A percentile compares a stretch with the other conserved stretches of the same genome.
phyloP scores from a whole-genome alignment of 2,113 vertebrate species.

The Varanus komodoensis region DNA sequence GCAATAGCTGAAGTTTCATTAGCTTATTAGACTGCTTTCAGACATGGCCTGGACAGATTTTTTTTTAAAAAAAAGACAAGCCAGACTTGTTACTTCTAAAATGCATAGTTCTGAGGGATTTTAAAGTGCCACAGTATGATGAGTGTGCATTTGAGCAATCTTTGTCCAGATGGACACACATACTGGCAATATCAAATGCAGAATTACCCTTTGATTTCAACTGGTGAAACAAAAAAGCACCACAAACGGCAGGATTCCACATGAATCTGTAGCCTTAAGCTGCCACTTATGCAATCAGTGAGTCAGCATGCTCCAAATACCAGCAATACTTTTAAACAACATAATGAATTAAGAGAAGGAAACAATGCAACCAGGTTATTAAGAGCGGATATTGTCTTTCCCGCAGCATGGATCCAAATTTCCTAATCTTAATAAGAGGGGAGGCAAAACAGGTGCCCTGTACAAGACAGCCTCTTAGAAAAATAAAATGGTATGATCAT shows the following conservation, averaged over 20 bases:
- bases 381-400: conserved; percentile 35
- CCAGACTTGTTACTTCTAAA: neutral
- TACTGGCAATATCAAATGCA: neutral
- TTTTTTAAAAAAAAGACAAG: neutral
- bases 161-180: conserved; percentile 8
- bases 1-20: neutral
- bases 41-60: neutral
- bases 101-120: neutral
- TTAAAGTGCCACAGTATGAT: neutral
- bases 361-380: conserved; percentile 19
- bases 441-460: neutral
- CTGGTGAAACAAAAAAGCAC: neutral
- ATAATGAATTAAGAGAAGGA: conserved; percentile 43
- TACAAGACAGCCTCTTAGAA: neutral
- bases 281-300: neutral
- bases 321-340: conserved; percentile 12
- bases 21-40: neutral
- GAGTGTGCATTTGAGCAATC: neutral
- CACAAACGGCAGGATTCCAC: neutral
- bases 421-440: neutral
- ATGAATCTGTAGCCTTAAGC: neutral
- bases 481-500: neutral
- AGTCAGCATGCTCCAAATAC: conserved; percentile 15
- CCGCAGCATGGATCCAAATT: neutral
- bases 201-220: conserved; percentile 24